Conservation (phyloP, 2,888 invertebrate species). For the Orgyia antiqua region DNA sequence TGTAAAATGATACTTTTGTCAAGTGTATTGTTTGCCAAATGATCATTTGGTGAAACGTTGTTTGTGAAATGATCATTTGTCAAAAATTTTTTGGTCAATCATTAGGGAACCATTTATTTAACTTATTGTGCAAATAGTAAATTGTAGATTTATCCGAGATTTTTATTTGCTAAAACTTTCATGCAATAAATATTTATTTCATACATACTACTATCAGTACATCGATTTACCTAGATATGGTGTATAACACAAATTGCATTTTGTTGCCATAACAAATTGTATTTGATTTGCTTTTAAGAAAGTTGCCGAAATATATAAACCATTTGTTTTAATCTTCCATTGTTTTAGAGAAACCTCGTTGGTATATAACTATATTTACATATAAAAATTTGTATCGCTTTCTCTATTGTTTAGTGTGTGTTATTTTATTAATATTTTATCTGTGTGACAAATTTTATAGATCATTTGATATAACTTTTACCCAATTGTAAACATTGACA, state of each 20-base stretch:
- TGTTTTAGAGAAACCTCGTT: conserved; percentile 13
- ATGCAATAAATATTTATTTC: background rate
- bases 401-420: conserved; percentile 20
- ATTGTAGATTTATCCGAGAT: too few relatives aligned
- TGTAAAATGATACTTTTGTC: too few relatives aligned
- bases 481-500: too few relatives aligned
- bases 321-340: conserved; percentile 20
- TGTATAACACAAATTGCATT: background rate
- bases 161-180: too few relatives aligned
- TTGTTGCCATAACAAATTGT: conserved; percentile 5
- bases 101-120: too few relatives aligned
- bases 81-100: too few relatives aligned
- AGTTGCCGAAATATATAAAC: conserved; percentile 17
- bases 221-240: conserved; percentile 1
- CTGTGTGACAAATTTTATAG: conserved; percentile 14
- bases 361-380: too few relatives aligned
- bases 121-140: too few relatives aligned
- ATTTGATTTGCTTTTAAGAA: conserved; percentile 7
- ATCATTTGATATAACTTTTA: conserved; percentile 5
- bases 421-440: conserved; percentile 21
- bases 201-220: conserved; percentile 1
- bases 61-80: too few relatives aligned
- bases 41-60: too few relatives aligned
- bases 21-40: too few relatives aligned
- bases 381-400: conserved; percentile 19